Percentiles rank a stretch among this genome's conserved stretches.
Conservation (phyloP, 2,888 invertebrate species). For the Drosophila longiperda region DNA sequence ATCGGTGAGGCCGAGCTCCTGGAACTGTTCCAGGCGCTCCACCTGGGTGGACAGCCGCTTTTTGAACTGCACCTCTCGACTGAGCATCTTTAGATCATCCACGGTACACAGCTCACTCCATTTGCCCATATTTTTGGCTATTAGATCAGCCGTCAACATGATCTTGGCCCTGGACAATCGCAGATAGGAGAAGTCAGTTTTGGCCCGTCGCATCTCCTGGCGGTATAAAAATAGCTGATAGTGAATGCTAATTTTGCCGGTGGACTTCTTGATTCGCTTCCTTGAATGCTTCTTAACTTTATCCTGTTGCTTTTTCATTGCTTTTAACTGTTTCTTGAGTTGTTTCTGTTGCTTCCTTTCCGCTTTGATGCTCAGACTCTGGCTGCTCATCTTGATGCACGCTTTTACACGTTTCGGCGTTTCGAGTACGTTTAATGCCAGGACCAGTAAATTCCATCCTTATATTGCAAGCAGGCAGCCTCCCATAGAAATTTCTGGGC, state of each 20-base stretch:
- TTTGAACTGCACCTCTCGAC: slow-evolving; percentile 73
- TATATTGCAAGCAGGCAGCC: slow-evolving; percentile 59
- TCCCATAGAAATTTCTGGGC: neutral
- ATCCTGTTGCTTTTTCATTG: slow-evolving; percentile 27
- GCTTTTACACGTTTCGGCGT: slow-evolving; percentile 10
- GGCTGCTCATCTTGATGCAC: slow-evolving; percentile 28
- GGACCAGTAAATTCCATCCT: slow-evolving; percentile 16
- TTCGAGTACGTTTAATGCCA: slow-evolving; percentile 19
- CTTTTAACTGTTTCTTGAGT: slow-evolving; percentile 28
- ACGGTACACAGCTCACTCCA: slow-evolving; percentile 45
- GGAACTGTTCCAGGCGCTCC: slow-evolving; percentile 67
- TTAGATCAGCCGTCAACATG: slow-evolving; percentile 63
- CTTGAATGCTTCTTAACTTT: slow-evolving; percentile 35
- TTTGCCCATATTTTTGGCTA: slow-evolving; percentile 55
- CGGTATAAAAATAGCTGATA: slow-evolving; percentile 69
- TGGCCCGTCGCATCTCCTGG: slow-evolving; percentile 62
- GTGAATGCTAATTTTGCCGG: slow-evolving; percentile 28
- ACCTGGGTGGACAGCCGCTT: slow-evolving; percentile 66
- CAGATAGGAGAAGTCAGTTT: slow-evolving; percentile 60
- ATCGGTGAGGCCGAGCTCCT: slow-evolving; percentile 59
- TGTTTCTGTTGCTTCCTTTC: slow-evolving; percentile 40
- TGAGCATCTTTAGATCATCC: slow-evolving; percentile 67
- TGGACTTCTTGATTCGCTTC: slow-evolving; percentile 16
- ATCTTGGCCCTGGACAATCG: slow-evolving; percentile 68
- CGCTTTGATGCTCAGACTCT: slow-evolving; percentile 26